Base-by-base conservation (phyloP, 2,888 invertebrate species). In the Polydrusus pterygomalis region DNA sequence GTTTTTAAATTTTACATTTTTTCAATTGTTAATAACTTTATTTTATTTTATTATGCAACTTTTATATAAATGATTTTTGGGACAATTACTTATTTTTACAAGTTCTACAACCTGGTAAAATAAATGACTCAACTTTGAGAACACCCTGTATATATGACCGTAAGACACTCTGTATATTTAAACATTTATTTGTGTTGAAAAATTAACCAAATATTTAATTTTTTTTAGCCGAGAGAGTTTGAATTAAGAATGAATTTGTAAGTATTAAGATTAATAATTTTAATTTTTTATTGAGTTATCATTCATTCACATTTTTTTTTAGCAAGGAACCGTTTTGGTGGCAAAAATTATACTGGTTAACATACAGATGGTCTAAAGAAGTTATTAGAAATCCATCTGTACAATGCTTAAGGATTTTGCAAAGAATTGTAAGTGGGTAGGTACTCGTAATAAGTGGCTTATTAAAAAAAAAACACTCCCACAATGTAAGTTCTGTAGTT, bases 311-410 rank as follows among this genome's bases (percentile, higher is more conserved):
- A 25, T 25, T 25, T 25, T 3, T 81, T 86, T 85, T 75, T 81
- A 91, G 91, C 84, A 90, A 92, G 80, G 88, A 91, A 62, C 91
- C 94, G 0, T 89, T 90, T 62, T 95, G 93, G 91, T 90, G 91
- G 83, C 91, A 91, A 1, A 95, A 94, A 86, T 89, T 97, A 17
- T 89, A 90, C 78, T 95, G 94, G 90, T 88, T 98, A 49, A 91
- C 94, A 69, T 92, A 94, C 85, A 89, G 98, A 80, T 92, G 93
- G 79, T 88, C 94, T 64, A 83, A 95, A 62, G 92, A 95, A 81
- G 90, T 94, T 25, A 81, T 95, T 40, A 89, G 97, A 75, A 96
- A 97, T 87, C 96, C 97, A 0, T 89, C 93, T 0, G 89, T 97
- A 0, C 94, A 97, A 84, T 88, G 91, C 43, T 86, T 96, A 76